Evolutionary conservation across 2,888 invertebrate genomes (phyloP).

Genomic region (Priocnemis perturbator): DNA sequence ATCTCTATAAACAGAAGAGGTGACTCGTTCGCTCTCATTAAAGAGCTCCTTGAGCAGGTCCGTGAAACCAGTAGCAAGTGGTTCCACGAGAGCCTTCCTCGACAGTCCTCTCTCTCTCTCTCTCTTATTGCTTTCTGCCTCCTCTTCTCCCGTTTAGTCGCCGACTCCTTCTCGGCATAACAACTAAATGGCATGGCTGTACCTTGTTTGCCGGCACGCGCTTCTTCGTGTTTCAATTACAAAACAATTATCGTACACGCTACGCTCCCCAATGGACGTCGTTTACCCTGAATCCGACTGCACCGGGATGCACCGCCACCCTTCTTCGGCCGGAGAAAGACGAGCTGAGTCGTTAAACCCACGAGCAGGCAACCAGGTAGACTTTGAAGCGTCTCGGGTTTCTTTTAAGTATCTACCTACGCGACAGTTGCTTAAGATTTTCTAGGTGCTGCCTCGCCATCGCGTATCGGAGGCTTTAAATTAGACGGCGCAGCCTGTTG

Average conservation of each 20-base stretch:
- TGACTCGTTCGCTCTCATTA: conserved; percentile 51
- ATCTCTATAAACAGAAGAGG: conserved; percentile 31
- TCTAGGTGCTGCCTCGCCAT: no score
- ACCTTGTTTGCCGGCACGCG: conserved; percentile 37
- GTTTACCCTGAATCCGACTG: conserved; percentile 12
- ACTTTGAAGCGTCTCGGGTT: conserved; percentile 39
- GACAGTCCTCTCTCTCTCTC: no score
- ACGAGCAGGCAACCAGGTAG: conserved; percentile 39
- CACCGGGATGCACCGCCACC: conserved; percentile 10
- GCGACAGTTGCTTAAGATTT: no score
- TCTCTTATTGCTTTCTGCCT: conserved; percentile 5
- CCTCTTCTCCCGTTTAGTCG: background rate
- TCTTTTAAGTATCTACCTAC: conserved; percentile 4
- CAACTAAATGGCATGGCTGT: conserved; percentile 16
- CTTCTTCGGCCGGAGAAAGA: background rate
- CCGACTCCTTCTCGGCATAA: conserved; percentile 9
- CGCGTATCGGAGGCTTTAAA: no score
- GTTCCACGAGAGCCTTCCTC: conserved; percentile 18
- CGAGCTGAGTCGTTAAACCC: conserved; percentile 23
- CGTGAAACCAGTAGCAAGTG: conserved; percentile 18
- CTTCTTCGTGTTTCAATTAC: conserved; percentile 48
- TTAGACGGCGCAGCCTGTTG: no score
- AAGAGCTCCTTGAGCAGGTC: conserved; percentile 12
- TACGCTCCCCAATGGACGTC: conserved; percentile 9
- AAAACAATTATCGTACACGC: conserved; percentile 38